Evolutionary conservation across 2,888 invertebrate species (phyloP).

Genomic region (Ommatoiulus sabulosus): DNA sequence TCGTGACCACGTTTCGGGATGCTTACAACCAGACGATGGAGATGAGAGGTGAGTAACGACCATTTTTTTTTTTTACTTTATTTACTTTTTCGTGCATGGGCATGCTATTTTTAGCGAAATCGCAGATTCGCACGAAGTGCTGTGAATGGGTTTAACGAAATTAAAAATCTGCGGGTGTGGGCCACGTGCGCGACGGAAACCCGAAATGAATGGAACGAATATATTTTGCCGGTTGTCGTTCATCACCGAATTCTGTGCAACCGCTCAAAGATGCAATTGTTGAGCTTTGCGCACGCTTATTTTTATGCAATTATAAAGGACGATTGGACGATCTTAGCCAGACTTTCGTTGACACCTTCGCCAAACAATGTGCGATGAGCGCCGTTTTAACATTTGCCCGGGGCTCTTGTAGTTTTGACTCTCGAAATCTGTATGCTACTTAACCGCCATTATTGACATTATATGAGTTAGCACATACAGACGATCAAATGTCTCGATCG

Average conservation of each 20-base stretch:
- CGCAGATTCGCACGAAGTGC: not conserved
- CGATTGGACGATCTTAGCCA: not conserved
- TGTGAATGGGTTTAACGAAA: not conserved
- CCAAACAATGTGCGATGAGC: not conserved
- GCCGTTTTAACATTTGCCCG: not conserved
- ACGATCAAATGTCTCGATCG: not conserved
- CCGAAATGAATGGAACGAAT: not conserved
- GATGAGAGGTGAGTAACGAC: slow-evolving; percentile 58
- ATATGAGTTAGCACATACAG: not conserved
- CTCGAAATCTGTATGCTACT: not conserved
- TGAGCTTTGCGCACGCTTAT: no score
- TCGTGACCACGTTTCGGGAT: slow-evolving; percentile 52
- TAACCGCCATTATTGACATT: not conserved
- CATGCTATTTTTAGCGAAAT: not conserved
- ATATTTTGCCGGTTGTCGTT: no score
- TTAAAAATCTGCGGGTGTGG: not conserved
- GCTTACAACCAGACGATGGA: slow-evolving; percentile 59
- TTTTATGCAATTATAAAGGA: no score
- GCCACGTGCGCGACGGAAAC: not conserved
- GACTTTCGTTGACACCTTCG: not conserved
- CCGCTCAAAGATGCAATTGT: no score
- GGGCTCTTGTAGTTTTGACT: not conserved
- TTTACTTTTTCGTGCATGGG: no score
- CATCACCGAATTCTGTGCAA: no score
- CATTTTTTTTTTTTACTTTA: not conserved